Evolutionary conservation across 2,888 invertebrate genomes (phyloP).

Genomic region (Iselma pallidipennis): DNA sequence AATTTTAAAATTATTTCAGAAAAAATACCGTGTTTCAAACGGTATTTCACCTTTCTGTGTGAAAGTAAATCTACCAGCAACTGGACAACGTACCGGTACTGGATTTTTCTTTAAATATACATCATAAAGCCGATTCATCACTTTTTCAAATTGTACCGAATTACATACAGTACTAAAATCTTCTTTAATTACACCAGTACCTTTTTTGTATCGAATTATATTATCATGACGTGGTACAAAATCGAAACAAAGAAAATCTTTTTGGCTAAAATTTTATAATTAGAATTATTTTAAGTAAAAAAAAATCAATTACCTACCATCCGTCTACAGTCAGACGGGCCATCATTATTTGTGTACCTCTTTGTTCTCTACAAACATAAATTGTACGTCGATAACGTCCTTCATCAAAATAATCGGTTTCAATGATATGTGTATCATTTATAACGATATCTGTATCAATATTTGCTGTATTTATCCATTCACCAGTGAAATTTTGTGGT

Average conservation of each 20-base stretch:
- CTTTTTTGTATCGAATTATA: constrained; percentile 87
- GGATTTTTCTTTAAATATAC: constrained; percentile 86
- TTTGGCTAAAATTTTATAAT: constrained; percentile 70
- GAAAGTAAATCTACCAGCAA: constrained; percentile 96
- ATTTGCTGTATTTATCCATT: constrained; percentile 97
- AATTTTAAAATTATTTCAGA: background rate
- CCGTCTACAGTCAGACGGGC: constrained; percentile 95
- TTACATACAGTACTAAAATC: constrained; percentile 93
- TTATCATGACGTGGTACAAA: constrained; percentile 96
- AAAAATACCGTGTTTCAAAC: constrained; percentile 72
- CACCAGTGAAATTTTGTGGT: constrained; percentile 91
- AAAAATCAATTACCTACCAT: constrained; percentile 64
- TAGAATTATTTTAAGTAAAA: background rate
- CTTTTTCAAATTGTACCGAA: constrained; percentile 89
- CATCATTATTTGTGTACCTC: constrained; percentile 93
- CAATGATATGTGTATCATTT: constrained; percentile 95
- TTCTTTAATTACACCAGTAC: constrained; percentile 85
- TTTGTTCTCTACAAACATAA: constrained; percentile 91
- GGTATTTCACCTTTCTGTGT: constrained; percentile 87
- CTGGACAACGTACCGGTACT: constrained; percentile 89
- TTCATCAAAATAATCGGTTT: constrained; percentile 93
- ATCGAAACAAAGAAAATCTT: constrained; percentile 96
- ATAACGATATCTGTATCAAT: constrained; percentile 93
- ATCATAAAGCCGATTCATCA: constrained; percentile 85
- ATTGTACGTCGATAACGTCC: constrained; percentile 85